Base-by-base conservation (phyloP, 2,888 invertebrate species). In the Atherix ibis region DNA sequence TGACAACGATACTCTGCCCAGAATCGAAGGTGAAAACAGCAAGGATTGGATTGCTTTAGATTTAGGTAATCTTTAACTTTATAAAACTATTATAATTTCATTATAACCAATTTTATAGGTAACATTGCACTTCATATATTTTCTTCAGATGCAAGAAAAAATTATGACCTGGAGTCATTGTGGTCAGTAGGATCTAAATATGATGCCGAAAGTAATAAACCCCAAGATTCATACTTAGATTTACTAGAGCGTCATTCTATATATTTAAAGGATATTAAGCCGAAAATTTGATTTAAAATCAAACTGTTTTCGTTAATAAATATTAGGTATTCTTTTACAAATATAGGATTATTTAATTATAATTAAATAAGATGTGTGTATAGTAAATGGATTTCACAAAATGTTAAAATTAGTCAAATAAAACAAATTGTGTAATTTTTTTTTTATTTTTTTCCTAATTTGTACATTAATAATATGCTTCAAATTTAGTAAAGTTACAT, bases 41-140 rank as follows among this genome's bases (percentile, higher is more conserved):
- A 68, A 68, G 32, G 77, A 85, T 47, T 94, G 92, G 92, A 70
- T 85, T 58, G 89, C 89, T 14, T 50, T 94, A 53, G 92, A 94
- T 66, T 67, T 92, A 63, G 88, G 88, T 82, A 65, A 25, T 10
- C 12, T 4, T 18, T 31, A 31, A 28, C 29, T 26, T 14, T 10
- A 13, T 27, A 26, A 18, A 15, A 2, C 15, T 5, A 16, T 27
- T 22, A 25, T n/a, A 9, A 18, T 41, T 27, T 13, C 25, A 17
- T 28, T 9, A 24, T 34, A 2, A 26, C 13, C 13, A 18, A 27
- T 28, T 18, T 17, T n/a, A 10, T 30, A 30, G 89, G 88, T 40
- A 94, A 92, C 53, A 91, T 94, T 48, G 83, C 83, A 4, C 59
- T 95, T 19, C 94, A 95, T 51, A 71, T 95, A 44, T 87, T 94